Evolutionary conservation across 2,113 vertebrate genomes (phyloP).

Genomic region (Mesocricetus auratus): DNA sequence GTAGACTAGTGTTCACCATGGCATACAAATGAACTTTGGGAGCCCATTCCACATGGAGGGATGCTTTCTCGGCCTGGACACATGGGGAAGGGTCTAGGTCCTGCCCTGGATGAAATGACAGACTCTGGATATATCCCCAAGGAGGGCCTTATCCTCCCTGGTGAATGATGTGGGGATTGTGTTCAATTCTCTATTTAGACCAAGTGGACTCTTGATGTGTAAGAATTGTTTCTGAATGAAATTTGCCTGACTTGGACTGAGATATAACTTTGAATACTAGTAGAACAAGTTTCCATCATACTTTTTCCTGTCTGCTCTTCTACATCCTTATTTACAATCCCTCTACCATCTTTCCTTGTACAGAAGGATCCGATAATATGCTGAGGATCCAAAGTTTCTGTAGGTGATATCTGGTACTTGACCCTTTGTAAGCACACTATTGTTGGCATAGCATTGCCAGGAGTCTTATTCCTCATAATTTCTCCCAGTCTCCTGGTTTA

Average conservation of each 20-base stretch:
- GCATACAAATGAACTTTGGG: no score
- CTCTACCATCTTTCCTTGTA: background rate
- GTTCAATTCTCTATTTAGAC: background rate
- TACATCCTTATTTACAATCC: background rate
- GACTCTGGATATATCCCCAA: no score
- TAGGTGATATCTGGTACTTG: background rate
- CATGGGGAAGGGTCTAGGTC: no score
- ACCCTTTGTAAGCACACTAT: no score
- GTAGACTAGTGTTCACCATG: no score
- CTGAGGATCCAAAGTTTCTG: background rate
- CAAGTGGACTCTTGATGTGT: background rate
- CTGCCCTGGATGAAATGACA: no score
- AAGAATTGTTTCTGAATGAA: slow-evolving; percentile 38
- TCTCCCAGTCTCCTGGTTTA: background rate
- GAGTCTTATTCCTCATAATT: background rate
- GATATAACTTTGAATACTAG: background rate
- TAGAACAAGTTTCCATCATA: background rate
- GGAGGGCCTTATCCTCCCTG: no score
- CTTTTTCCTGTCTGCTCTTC: background rate
- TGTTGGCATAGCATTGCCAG: background rate
- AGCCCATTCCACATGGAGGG: no score
- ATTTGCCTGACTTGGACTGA: background rate
- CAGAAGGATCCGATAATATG: background rate
- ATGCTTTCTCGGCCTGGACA: no score
- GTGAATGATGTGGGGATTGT: no score